These are phyloP conservation scores for Catagonus wagneri DNA, from an alignment of 2,113 vertebrate genomes.

Conservation along the genomic window DNA sequence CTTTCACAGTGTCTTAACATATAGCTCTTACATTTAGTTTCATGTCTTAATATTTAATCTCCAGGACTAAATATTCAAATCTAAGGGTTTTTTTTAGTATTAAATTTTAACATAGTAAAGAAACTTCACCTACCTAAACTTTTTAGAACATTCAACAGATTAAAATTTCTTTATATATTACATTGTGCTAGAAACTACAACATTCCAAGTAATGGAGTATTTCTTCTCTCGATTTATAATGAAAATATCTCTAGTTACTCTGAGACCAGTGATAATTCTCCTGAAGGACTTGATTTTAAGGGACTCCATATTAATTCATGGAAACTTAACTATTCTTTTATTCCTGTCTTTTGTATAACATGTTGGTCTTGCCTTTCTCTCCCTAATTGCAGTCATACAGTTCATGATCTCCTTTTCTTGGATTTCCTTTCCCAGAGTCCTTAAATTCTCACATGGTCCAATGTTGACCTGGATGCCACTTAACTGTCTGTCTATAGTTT, in stretches of 20 bases:
- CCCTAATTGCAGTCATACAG: neutral
- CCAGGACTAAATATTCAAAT: neutral
- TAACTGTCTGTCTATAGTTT: neutral
- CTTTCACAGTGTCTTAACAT: neutral
- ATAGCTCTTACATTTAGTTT: conserved; percentile 1
- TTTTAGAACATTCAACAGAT: conserved; percentile 23
- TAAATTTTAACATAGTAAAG: neutral
- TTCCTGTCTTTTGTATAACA: neutral
- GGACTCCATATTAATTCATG: neutral
- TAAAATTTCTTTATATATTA: neutral
- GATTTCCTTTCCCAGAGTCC: neutral
- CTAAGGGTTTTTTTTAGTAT: neutral
- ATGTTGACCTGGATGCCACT: neutral
- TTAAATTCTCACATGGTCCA: neutral
- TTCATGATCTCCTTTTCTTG: neutral
- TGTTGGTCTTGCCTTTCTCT: conserved; percentile 4
- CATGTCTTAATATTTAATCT: neutral
- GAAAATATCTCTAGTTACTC: neutral
- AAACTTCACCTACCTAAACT: neutral
- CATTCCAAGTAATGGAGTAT: neutral
- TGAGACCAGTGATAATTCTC: conserved; percentile 8
- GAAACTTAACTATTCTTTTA: neutral
- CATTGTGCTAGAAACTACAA: neutral
- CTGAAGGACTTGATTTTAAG: conserved; percentile 24
- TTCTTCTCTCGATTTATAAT: conserved; percentile 29